Evolutionary conservation across 2,113 vertebrate species (phyloP).

Genomic region (Paralichthys olivaceus): DNA sequence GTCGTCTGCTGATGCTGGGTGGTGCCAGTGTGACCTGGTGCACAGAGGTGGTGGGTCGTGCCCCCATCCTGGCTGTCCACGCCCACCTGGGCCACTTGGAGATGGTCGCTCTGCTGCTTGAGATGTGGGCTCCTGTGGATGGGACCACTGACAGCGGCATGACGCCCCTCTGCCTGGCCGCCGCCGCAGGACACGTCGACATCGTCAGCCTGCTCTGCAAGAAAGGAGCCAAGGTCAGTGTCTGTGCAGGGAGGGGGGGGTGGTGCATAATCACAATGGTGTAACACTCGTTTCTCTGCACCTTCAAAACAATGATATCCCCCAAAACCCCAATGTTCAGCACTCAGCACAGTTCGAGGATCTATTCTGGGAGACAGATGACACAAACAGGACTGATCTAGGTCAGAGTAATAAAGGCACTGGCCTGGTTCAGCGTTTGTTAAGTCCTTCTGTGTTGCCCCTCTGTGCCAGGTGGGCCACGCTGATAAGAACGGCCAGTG

Average conservation of each 20-base stretch:
- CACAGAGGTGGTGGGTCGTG: constrained; percentile 93
- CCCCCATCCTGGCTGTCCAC: constrained; percentile 93
- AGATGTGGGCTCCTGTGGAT: constrained; percentile 90
- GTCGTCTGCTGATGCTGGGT: constrained; percentile 93
- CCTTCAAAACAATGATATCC: constrained; percentile 33
- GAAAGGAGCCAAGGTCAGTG: constrained; percentile 91
- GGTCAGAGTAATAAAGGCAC: constrained; percentile 49
- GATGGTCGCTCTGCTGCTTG: constrained; percentile 89
- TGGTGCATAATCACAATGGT: neutral
- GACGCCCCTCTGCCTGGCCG: constrained; percentile 92
- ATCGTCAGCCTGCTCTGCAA: constrained; percentile 90
- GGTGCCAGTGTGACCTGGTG: constrained; percentile 95
- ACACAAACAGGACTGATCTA: constrained; percentile 50
- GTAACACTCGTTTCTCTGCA: constrained; percentile 10
- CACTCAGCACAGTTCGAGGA: constrained; percentile 27
- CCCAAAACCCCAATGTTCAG: constrained; percentile 25
- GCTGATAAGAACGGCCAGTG: constrained; percentile 96
- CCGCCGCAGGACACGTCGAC: constrained; percentile 88
- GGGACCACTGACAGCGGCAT: constrained; percentile 88
- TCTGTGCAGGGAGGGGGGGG: neutral
- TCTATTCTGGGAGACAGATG: constrained; percentile 57
- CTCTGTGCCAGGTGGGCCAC: constrained; percentile 85
- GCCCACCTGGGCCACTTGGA: constrained; percentile 94
- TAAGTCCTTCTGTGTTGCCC: constrained; percentile 56
- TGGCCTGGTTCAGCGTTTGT: constrained; percentile 5